These are phyloP conservation scores for Eupelmus urozonus DNA, from an alignment of 2,888 invertebrate genomes.

Conservation along the genomic window DNA sequence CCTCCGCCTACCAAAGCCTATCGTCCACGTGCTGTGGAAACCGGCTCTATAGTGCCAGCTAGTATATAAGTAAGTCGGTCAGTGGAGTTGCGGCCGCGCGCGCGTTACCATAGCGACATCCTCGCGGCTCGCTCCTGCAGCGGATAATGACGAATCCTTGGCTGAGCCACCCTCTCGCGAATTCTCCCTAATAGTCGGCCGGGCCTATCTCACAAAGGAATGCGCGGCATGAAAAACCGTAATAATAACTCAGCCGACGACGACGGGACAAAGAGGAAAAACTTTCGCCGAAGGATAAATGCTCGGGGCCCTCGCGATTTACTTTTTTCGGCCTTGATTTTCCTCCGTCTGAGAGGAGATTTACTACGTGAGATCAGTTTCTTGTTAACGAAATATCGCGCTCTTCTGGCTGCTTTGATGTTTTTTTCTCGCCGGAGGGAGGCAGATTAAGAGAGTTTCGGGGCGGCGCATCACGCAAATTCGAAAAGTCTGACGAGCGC, in stretches of 20 bases:
- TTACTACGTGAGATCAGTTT: conserved; percentile 71
- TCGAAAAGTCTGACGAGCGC: conserved; percentile 19
- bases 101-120: conserved; percentile 31
- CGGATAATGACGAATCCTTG: conserved; percentile 35
- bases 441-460: conserved; percentile 58
- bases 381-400: conserved; percentile 71
- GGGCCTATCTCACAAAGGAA: conserved; percentile 28
- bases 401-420: conserved; percentile 48
- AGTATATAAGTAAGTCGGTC: conserved; percentile 46
- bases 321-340: conserved; percentile 51
- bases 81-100: conserved; percentile 22
- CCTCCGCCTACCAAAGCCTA: no score
- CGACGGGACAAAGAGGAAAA: conserved; percentile 23
- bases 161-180: not conserved
- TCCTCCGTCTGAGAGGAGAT: conserved; percentile 58
- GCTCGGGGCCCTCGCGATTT: conserved; percentile 42
- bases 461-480: conserved; percentile 22
- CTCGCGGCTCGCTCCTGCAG: not conserved
- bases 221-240: conserved; percentile 16
- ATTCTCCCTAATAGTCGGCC: not conserved
- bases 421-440: conserved; percentile 8
- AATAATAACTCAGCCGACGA: conserved; percentile 30
- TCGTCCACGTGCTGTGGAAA: not conserved
- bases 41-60: no score
- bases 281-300: conserved; percentile 38